Conservation (phyloP, 2,797 vertebrate genomes). For the Phaenicophaeus curvirostris region DNA sequence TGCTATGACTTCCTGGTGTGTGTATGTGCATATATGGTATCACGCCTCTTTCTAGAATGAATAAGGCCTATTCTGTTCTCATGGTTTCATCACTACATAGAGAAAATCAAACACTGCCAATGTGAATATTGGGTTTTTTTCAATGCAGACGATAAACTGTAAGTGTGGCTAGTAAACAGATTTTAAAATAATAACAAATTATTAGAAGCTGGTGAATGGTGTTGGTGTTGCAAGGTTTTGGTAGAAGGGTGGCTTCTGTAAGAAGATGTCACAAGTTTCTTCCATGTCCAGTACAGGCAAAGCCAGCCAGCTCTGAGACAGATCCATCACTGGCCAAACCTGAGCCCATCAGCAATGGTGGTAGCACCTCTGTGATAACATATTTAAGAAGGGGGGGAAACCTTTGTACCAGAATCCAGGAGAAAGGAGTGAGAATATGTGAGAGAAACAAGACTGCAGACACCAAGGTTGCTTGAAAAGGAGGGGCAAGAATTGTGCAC, state of each 20-base stretch:
- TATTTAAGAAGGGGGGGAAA: background rate
- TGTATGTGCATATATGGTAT: rapidly evolving
- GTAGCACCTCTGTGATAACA: rapidly evolving
- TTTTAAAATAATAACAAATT: background rate
- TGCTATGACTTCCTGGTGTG: background rate
- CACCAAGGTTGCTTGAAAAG: background rate
- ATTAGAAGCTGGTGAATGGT: background rate
- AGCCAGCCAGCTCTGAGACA: rapidly evolving
- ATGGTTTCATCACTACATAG: background rate
- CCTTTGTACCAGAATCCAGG: rapidly evolving
- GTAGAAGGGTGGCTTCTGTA: background rate
- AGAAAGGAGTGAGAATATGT: background rate
- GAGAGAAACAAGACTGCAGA: background rate
- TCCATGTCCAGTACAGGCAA: rapidly evolving
- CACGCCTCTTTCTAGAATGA: background rate
- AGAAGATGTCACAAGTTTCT: background rate
- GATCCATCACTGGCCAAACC: rapidly evolving
- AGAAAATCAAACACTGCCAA: background rate
- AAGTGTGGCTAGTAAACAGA: background rate
- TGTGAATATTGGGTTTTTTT: background rate
- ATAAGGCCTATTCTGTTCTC: background rate
- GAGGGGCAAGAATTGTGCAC: background rate
- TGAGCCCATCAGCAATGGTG: rapidly evolving
- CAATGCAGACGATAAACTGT: rapidly evolving
- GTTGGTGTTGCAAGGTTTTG: background rate